Base-by-base conservation (phyloP, 2,113 vertebrate species). In the Boleophthalmus pectinirostris region DNA sequence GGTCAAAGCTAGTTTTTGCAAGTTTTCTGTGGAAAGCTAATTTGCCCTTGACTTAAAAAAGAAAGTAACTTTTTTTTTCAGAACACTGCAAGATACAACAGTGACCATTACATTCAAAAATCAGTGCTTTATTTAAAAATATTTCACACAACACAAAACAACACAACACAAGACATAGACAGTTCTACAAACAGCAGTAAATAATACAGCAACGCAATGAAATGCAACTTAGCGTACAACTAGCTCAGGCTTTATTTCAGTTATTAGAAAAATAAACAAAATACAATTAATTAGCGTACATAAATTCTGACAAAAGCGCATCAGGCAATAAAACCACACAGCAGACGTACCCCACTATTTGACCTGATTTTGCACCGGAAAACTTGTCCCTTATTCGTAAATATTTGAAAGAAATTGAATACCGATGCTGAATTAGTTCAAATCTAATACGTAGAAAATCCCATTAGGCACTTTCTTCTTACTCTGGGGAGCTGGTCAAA, bases 391-490 rank as follows among this genome's bases (percentile, higher is more conserved):
- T 24, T 25, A 58, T 23, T 15, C 3, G 24, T 58, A 58, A 58
- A 58, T 24, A 60, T 43, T 75, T 23, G 74, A 68, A 70, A 47
- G n/a, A 25, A 78, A 66, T 69, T 73, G 78, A 72, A 72, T 38
- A 63, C 51, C 47, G 84, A 79, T 33, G 77, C 82, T 79, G 65
- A 81, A 87, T 83, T 69, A 77, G 67, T 25, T 84, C 68, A 74
- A 84, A 79, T 69, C 80, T 78, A 14, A 78, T 35, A 69, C 80
- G 81, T 66, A 54, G 68, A 85, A 75, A 85, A 71, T 83, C 72
- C 82, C 67, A 72, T 66, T 82, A 88, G 88, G 85, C 87, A 90
- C 90, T 90, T 91, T 88, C 75, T 82, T 81, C 79, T 60, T 58
- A 78, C 54, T 71, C 60, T 69, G 46, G 65, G 79, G 65, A 83